Percentiles rank a stretch among this genome's conserved stretches.
Conservation (phyloP, 2,888 invertebrate genomes). For the Periphyllus acericola region DNA sequence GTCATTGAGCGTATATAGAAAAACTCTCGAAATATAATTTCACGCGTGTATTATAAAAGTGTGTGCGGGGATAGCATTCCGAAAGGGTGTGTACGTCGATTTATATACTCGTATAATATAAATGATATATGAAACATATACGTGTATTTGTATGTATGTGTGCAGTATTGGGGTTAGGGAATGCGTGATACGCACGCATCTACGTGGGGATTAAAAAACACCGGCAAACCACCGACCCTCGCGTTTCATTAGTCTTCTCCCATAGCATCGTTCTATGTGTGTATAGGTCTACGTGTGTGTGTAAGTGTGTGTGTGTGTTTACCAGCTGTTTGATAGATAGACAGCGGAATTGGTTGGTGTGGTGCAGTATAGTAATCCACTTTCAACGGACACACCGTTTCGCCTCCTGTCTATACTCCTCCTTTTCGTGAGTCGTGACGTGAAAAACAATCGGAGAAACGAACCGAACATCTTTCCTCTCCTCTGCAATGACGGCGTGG, state of each 20-base stretch:
- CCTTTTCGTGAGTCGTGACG: constrained; percentile 46
- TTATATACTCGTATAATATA: not conserved
- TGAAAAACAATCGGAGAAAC: constrained; percentile 59
- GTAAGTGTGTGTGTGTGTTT: not conserved
- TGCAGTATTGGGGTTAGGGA: too few relatives aligned
- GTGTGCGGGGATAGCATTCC: not conserved
- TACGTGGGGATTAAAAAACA: constrained; percentile 44
- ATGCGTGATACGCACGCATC: not conserved
- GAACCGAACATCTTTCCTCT: constrained; percentile 18
- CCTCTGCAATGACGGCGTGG: not conserved
- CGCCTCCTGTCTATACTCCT: constrained; percentile 7
- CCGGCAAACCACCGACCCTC: constrained; percentile 10
- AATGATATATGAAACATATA: not conserved
- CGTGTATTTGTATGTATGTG: not conserved
- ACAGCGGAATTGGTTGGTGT: constrained; percentile 54
- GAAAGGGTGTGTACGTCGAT: not conserved
- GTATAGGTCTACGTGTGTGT: not conserved
- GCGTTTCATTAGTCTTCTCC: constrained; percentile 23
- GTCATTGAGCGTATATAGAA: not conserved
- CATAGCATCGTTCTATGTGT: not conserved
- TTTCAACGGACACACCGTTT: constrained; percentile 53
- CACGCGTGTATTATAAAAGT: not conserved
- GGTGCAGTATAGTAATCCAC: constrained; percentile 53
- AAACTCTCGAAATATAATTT: constrained; percentile 21
- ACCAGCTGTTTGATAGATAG: constrained; percentile 60